Percentiles rank a stretch among this genome's conserved stretches.
Evolutionary conservation across 2,888 invertebrate genomes (phyloP).

Genomic region (Melikaiella ostensackeni): DNA sequence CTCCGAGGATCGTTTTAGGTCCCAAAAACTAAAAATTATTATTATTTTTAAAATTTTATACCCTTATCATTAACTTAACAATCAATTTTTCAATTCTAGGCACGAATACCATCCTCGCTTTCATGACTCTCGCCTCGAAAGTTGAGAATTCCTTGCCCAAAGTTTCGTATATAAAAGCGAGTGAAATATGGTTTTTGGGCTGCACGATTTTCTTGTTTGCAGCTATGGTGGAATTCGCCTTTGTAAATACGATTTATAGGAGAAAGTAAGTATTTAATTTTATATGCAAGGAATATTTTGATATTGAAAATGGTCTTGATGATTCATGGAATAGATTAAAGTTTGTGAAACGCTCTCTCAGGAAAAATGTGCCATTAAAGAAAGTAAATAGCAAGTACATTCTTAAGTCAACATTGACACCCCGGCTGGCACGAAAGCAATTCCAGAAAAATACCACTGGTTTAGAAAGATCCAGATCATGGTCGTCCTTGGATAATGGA

Average conservation of each 20-base stretch:
- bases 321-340: conserved; percentile 22
- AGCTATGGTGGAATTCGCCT: conserved; percentile 91
- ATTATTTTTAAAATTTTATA: no score
- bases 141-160: conserved; percentile 91
- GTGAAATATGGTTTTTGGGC: conserved; percentile 93
- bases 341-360: conserved; percentile 65
- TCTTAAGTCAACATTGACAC: conserved; percentile 89
- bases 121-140: conserved; percentile 91
- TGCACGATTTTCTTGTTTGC: conserved; percentile 92
- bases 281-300: neutral
- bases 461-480: conserved; percentile 85
- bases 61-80: no score
- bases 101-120: conserved; percentile 91
- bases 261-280: conserved; percentile 82
- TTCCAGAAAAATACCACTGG: conserved; percentile 82
- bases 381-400: conserved; percentile 91
- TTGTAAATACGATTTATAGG: conserved; percentile 93
- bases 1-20: conserved; percentile 90
- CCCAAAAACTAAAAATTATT: conserved; percentile 46
- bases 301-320: conserved; percentile 3
- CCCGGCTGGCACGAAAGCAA: conserved; percentile 86
- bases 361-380: conserved; percentile 84
- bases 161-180: conserved; percentile 93
- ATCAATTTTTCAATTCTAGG: conserved; percentile 73
- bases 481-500: conserved; percentile 83